Evolutionary conservation across 2,113 vertebrate genomes (phyloP).

Genomic region (Uria aalge): DNA sequence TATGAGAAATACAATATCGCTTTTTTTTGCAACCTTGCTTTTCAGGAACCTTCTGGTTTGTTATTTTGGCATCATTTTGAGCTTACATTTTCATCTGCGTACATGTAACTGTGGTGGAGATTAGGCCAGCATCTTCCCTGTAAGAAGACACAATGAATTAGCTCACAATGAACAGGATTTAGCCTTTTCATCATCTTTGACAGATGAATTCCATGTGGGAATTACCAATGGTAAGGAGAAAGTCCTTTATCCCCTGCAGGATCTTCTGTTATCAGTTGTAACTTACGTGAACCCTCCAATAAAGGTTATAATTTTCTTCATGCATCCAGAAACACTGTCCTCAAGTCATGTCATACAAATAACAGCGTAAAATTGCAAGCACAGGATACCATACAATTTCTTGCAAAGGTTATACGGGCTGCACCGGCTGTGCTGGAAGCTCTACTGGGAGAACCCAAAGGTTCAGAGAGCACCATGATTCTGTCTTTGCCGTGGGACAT

Average conservation of each 20-base stretch:
- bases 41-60: neutral
- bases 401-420: neutral
- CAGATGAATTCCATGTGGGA: neutral
- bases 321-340: neutral
- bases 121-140: neutral
- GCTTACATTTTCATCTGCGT: neutral
- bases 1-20: neutral
- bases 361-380: neutral
- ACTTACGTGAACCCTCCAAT: neutral
- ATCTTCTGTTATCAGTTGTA: neutral
- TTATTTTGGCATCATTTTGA: neutral
- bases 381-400: neutral
- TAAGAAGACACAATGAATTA: neutral
- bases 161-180: neutral
- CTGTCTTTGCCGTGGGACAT: neutral
- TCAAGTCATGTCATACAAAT: neutral
- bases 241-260: neutral
- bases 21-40: neutral
- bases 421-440: neutral
- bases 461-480: neutral
- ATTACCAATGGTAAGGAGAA: neutral
- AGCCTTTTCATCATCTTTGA: neutral
- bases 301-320: neutral
- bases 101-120: neutral
- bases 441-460: neutral